Percentiles rank a stretch among this genome's conserved stretches.
Conservation (phyloP, 2,113 vertebrate genomes). For the Capricornis sumatraensis region DNA sequence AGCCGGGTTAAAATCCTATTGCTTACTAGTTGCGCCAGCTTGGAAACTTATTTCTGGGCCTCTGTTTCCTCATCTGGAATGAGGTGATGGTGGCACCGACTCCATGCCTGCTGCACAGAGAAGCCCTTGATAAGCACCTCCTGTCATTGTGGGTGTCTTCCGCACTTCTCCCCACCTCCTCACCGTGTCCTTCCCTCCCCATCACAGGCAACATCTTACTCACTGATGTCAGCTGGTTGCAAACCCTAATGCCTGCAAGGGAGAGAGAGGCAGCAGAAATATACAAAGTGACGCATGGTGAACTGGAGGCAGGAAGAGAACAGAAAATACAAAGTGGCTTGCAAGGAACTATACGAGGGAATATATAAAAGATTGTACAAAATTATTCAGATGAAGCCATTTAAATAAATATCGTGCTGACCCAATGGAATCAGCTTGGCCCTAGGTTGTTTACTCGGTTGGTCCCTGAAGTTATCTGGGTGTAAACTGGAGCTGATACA, state of each 20-base stretch:
- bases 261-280: background rate
- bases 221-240: background rate
- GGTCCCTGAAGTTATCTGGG: background rate
- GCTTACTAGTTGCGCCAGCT: background rate
- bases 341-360: background rate
- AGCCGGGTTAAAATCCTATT: background rate
- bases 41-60: background rate
- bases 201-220: background rate
- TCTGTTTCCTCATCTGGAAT: background rate
- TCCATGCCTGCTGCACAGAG: background rate
- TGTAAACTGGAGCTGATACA: background rate
- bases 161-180: accelerated
- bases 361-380: background rate
- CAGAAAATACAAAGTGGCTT: background rate
- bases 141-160: background rate
- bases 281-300: background rate
- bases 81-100: background rate
- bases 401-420: background rate
- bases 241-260: background rate
- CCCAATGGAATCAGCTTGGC: background rate
- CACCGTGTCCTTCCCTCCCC: background rate
- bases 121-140: background rate
- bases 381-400: background rate
- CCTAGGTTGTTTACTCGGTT: background rate
- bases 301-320: background rate